Evolutionary conservation across 2,888 invertebrate species (phyloP).

Genomic region (Erynnis tages): DNA sequence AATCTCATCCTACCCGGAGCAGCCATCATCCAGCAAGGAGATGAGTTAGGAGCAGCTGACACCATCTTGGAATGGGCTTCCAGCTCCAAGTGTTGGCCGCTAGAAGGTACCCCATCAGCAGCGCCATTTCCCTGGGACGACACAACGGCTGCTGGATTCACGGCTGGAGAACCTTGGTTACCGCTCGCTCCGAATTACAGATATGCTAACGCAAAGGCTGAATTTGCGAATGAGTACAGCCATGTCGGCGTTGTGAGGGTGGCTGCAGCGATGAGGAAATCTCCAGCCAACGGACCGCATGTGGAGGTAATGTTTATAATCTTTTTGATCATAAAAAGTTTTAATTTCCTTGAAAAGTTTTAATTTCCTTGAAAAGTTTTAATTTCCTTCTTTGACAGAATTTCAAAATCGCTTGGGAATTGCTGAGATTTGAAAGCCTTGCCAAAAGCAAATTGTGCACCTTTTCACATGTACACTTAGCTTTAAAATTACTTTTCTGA

Average conservation of each 20-base stretch:
- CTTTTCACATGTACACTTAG: too few species aligned
- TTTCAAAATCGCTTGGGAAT: too few species aligned
- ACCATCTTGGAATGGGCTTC: constrained; percentile 78
- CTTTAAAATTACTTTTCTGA: too few species aligned
- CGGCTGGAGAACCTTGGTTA: constrained; percentile 84
- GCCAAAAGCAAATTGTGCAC: too few species aligned
- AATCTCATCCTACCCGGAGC: constrained; percentile 87
- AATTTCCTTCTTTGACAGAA: too few species aligned
- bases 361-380: too few species aligned
- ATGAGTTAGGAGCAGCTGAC: constrained; percentile 84
- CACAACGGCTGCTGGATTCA: constrained; percentile 68
- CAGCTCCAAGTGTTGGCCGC: constrained; percentile 73
- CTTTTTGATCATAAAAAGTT: too few species aligned
- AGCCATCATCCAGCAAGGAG: constrained; percentile 89
- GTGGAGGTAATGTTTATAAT: constrained; percentile 60
- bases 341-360: too few species aligned
- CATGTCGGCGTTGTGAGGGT: constrained; percentile 64
- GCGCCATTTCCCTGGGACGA: constrained; percentile 73
- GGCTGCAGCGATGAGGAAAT: constrained; percentile 65
- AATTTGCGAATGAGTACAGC: constrained; percentile 75
- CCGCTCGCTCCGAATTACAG: constrained; percentile 84
- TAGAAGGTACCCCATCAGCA: constrained; percentile 46
- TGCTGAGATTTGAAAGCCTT: too few species aligned
- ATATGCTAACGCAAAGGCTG: constrained; percentile 82
- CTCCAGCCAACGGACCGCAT: constrained; percentile 68